phyloP scores from a whole-genome alignment of 1,140 invertebrate genomes.

The Aphaenogaster floridana region DNA sequence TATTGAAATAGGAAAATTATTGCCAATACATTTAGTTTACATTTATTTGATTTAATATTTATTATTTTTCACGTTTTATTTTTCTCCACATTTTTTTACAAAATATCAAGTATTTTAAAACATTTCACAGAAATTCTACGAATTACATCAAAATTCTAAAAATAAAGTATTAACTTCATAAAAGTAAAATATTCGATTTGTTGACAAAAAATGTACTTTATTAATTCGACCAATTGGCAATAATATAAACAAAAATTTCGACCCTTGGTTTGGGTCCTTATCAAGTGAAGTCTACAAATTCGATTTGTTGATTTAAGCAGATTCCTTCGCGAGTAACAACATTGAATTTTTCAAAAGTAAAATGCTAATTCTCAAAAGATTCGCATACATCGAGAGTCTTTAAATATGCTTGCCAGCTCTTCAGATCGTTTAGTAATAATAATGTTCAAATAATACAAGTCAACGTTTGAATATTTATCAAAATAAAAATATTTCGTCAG shows the following conservation, averaged over 20 bases:
- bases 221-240: no score
- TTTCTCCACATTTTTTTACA: background rate
- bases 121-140: background rate
- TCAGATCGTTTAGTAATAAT: background rate
- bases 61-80: background rate
- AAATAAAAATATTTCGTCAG: background rate
- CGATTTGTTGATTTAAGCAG: background rate
- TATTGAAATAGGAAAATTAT: background rate
- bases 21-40: background rate
- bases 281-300: no score
- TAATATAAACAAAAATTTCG: no score
- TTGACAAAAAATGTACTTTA: no score
- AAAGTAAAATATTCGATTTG: background rate
- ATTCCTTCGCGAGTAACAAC: background rate
- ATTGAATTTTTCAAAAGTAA: background rate
- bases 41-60: background rate
- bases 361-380: background rate
- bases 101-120: background rate
- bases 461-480: background rate
- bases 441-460: background rate
- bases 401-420: background rate
- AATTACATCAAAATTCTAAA: background rate
- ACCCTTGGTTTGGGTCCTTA: no score
- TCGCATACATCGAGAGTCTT: background rate
- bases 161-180: background rate